Evolutionary conservation across 2,888 invertebrate species (phyloP).

Genomic region (Trachelus stipa): DNA sequence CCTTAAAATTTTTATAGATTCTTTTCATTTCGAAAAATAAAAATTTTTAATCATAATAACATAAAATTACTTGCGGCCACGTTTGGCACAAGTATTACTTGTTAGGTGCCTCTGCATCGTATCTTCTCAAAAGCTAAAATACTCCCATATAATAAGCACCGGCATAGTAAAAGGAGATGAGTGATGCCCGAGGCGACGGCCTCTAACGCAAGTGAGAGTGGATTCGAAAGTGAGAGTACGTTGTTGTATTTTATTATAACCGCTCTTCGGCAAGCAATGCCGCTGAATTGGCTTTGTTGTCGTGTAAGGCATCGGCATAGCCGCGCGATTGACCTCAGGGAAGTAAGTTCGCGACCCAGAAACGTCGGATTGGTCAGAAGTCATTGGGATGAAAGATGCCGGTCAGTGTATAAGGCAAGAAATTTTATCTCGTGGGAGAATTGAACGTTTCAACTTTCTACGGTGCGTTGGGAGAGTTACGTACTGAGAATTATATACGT

Average conservation of each 20-base stretch:
- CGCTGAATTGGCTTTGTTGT: slow-evolving; percentile 29
- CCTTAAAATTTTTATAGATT: background rate
- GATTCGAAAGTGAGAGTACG: slow-evolving; percentile 51
- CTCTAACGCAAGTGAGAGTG: slow-evolving; percentile 44
- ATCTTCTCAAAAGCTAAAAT: background rate
- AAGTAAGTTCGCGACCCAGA: slow-evolving; percentile 6
- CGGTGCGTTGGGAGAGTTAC: background rate
- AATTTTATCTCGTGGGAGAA: background rate
- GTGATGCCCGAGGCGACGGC: slow-evolving; percentile 17
- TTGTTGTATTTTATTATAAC: slow-evolving; percentile 29
- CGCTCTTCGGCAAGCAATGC: slow-evolving; percentile 25
- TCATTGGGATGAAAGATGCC: background rate
- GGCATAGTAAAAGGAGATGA: slow-evolving; percentile 10
- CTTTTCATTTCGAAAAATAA: background rate
- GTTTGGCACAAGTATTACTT: background rate
- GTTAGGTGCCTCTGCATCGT: background rate
- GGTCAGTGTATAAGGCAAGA: background rate
- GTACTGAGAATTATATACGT: background rate
- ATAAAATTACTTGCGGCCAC: background rate
- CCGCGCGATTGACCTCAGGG: background rate
- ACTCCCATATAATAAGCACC: background rate
- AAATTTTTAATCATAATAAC: background rate
- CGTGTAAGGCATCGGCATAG: slow-evolving; percentile 2
- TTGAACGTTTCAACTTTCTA: background rate
- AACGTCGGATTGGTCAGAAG: background rate